Conservation (phyloP, 2,888 invertebrate species). For the Amiota communis region DNA sequence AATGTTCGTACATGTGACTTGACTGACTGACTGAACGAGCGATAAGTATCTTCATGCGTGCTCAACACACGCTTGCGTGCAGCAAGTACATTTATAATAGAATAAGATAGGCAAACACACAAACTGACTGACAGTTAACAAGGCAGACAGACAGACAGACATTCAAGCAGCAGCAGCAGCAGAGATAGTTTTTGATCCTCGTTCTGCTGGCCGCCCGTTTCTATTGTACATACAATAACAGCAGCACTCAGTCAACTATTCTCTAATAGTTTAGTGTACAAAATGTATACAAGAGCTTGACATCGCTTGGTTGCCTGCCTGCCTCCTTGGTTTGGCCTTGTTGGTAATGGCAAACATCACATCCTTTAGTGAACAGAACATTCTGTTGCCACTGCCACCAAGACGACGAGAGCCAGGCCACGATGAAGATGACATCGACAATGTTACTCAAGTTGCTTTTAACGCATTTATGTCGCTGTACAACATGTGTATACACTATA, state of each 20-base stretch:
- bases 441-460: slow-evolving; percentile 14
- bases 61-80: slow-evolving; percentile 57
- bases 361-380: slow-evolving; percentile 44
- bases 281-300: slow-evolving; percentile 9
- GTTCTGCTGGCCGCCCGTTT: not conserved
- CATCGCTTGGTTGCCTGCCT: too few species aligned
- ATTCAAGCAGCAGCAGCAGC: not conserved
- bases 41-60: slow-evolving; percentile 48
- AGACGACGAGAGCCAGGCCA: not conserved
- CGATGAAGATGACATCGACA: not conserved
- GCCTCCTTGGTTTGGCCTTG: not conserved
- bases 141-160: not conserved
- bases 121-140: slow-evolving; percentile 26
- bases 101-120: slow-evolving; percentile 50
- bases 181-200: not conserved
- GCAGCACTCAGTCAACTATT: slow-evolving; percentile 35
- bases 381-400: too few species aligned
- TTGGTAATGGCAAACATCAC: slow-evolving; percentile 52
- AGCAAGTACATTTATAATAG: slow-evolving; percentile 62
- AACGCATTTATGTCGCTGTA: slow-evolving; percentile 14
- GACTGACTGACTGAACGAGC: not conserved
- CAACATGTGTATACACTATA: not conserved
- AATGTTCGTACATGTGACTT: not conserved
- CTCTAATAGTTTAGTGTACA: slow-evolving; percentile 42
- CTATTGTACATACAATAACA: not conserved